Percentiles rank a stretch among this genome's conserved stretches.
These are phyloP conservation scores for Spisula subtruncata DNA, from an alignment of 2,888 invertebrate species.

Conservation along the genomic window DNA sequence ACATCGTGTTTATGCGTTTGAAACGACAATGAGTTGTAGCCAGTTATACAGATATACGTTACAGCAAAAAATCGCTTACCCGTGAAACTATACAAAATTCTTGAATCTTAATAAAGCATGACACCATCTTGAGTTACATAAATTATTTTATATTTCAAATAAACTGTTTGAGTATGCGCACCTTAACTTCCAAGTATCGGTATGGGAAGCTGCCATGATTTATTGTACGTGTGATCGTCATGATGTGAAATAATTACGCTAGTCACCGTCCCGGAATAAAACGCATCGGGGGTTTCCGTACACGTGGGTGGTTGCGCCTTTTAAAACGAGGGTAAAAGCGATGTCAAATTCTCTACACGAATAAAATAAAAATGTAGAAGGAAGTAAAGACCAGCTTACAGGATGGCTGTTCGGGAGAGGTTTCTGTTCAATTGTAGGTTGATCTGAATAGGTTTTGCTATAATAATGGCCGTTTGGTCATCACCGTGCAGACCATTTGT, in stretches of 20 bases:
- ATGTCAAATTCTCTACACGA: no score
- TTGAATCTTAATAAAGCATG: constrained; percentile 26
- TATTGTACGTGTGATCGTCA: not conserved
- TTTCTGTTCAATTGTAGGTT: no score
- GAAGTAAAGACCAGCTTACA: no score
- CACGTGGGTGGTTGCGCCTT: not conserved
- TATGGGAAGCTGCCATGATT: not conserved
- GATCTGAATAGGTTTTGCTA: no score
- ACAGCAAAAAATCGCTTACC: constrained; percentile 24
- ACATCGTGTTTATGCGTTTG: not conserved
- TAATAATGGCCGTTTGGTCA: no score
- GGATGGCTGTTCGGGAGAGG: no score
- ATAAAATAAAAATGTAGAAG: no score
- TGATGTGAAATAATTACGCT: not conserved
- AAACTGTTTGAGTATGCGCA: constrained; percentile 18
- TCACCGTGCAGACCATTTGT: no score
- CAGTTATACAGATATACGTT: not conserved
- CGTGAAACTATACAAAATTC: constrained; percentile 39
- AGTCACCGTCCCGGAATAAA: constrained; percentile 9
- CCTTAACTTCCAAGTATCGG: not conserved
- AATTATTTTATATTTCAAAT: constrained; percentile 44
- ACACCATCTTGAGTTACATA: not conserved
- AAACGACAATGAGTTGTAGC: not conserved
- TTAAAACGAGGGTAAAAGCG: not conserved
- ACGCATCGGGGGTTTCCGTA: no score